A percentile compares a stretch with the other conserved stretches of the same genome.
Conservation (phyloP, 2,888 invertebrate genomes). For the Crioceris asparagi region DNA sequence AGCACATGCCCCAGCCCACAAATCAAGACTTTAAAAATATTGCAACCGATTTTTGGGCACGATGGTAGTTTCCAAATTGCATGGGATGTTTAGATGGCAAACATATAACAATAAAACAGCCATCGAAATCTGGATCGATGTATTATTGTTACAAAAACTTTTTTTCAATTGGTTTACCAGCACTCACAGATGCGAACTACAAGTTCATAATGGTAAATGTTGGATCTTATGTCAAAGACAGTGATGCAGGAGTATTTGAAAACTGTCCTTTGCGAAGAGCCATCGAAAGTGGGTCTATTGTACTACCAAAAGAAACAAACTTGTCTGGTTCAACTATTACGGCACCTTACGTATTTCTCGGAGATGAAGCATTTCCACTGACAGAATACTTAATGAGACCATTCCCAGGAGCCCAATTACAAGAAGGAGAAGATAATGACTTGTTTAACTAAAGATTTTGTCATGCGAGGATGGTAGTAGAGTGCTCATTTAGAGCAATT, state of each 20-base stretch:
- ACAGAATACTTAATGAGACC: slow-evolving; percentile 13
- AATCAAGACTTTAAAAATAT: slow-evolving; percentile 1
- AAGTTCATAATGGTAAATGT: slow-evolving; percentile 10
- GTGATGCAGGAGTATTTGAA: slow-evolving; percentile 8
- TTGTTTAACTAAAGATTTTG: slow-evolving; percentile 9
- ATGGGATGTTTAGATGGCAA: slow-evolving; percentile 9
- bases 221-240: slow-evolving; percentile 10
- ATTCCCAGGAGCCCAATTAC: slow-evolving; percentile 14
- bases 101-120: slow-evolving; percentile 8
- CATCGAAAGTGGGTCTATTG: background rate
- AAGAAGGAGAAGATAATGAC: too few relatives aligned
- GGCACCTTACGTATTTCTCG: slow-evolving; percentile 8
- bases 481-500: slow-evolving; percentile 21
- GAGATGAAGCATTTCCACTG: slow-evolving; percentile 13
- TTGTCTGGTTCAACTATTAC: background rate
- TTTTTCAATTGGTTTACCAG: background rate
- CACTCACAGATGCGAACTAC: slow-evolving; percentile 9
- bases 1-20: too few relatives aligned
- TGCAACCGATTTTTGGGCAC: background rate
- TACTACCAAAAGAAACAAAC: slow-evolving; percentile 1
- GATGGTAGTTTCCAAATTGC: background rate
- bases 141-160: too few relatives aligned
- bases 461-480: slow-evolving; percentile 21
- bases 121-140: slow-evolving; percentile 7
- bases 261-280: background rate